Base-by-base conservation (phyloP, 2,113 vertebrate genomes). In the Brienomyrus longianalis region DNA sequence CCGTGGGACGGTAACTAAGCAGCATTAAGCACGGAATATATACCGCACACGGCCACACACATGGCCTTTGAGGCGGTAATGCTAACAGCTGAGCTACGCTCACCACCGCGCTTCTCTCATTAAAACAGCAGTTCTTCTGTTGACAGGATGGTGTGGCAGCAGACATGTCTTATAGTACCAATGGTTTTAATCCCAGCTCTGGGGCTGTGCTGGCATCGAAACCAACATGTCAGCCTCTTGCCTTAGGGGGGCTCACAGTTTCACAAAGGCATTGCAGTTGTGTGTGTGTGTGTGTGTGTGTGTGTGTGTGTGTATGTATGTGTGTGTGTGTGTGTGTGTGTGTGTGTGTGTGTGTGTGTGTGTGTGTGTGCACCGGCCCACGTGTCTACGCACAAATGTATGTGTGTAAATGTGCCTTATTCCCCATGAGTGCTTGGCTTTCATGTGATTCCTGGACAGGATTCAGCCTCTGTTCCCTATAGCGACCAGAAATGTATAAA, bases 111-210 rank as follows among this genome's bases (percentile, higher is more conserved):
- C 31, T 80, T 80, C 74, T 80, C 74, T 80, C 35, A 80, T 80
- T 80, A 43, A 80, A 80, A 80, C 74, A 80, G 74, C 31, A 80
- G 35, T 39, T 77, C 70, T 39, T 77, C 35, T 77, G 70, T 77
- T 77, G 70, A 77, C 70, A 77, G 70, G 70, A 77, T 43, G 35
- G 35, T 80, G 74, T 80, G 74, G 74, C 35, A 80, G 74, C 74
- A 80, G 74, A 80, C 74, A 80, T 70, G 62, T 43, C 74, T 80
- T 80, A 80, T 80, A 35, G 74, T 19, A 80, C 74, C 74, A 80
- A 80, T 39, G 74, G 39, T 80, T 80, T 77, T 80, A 43, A 80
- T 80, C 74, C 74, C 35, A 39, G 74, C 74, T 80, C 35, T 43
- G 74, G 35, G 74, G 74, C 15, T 35, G 31, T 6, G 74, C 74